Percentiles rank a stretch among this genome's conserved stretches.
Conservation (phyloP, 1,140 invertebrate genomes). For the Drosophila truncata region DNA sequence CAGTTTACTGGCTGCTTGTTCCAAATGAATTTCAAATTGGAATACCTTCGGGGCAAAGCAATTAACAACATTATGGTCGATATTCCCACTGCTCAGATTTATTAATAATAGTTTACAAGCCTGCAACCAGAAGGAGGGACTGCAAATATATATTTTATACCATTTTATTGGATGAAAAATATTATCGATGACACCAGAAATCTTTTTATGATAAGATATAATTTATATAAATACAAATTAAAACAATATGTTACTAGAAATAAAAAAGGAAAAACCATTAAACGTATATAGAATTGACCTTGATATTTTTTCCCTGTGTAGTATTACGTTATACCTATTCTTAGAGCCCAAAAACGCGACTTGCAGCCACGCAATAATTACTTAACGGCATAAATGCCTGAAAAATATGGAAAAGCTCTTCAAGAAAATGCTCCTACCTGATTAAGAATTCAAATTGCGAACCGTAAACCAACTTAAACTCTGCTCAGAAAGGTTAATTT, state of each 20-base stretch:
- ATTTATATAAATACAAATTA: too few relatives aligned
- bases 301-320: background rate
- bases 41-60: conserved; percentile 34
- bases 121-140: background rate
- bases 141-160: too few relatives aligned
- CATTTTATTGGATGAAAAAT: background rate
- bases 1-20: conserved; percentile 30
- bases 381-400: conserved; percentile 9
- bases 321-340: background rate
- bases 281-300: background rate
- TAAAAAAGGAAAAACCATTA: background rate
- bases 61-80: conserved; percentile 37
- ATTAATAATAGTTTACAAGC: conserved; percentile 1
- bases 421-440: background rate
- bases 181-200: background rate
- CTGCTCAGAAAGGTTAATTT: conserved; percentile 14
- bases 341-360: background rate
- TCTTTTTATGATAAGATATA: background rate
- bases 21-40: conserved; percentile 41
- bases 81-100: conserved; percentile 37
- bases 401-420: background rate
- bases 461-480: conserved; percentile 8
- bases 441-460: conserved; percentile 27
- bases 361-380: conserved; percentile 16
- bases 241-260: too few relatives aligned